These are phyloP conservation scores for Nyctereutes procyonoides DNA, from an alignment of 2,113 vertebrate genomes.

Conservation along the genomic window DNA sequence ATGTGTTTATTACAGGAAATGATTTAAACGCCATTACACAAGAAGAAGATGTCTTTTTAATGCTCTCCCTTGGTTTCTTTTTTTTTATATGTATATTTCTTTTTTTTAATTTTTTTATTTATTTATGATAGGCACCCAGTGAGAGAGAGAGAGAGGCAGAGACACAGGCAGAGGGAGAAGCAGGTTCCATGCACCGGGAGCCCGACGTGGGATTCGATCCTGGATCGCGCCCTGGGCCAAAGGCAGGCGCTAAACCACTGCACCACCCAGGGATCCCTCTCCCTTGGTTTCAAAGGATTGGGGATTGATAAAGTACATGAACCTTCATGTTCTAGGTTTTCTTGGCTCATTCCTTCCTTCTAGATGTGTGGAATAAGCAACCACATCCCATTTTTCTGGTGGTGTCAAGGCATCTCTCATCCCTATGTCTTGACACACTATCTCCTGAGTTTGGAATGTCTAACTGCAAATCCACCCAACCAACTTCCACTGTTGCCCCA, in stretches of 20 bases:
- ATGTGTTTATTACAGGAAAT: neutral
- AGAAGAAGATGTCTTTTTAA: neutral
- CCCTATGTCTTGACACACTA: neutral
- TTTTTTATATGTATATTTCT: no score
- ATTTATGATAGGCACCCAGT: no score
- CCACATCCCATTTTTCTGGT: neutral
- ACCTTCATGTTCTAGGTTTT: neutral
- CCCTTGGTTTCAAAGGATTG: constrained; percentile 5
- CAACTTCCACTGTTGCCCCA: neutral
- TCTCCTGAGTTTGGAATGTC: neutral
- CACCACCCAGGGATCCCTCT: no score
- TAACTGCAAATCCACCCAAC: neutral
- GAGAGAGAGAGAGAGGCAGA: no score
- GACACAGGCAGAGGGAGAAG: no score
- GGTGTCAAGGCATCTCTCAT: neutral
- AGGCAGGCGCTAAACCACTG: no score
- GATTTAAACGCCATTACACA: neutral
- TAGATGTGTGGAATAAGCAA: neutral
- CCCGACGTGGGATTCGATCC: no score
- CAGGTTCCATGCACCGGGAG: no score
- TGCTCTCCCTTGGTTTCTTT: neutral
- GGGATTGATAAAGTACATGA: neutral
- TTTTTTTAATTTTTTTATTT: no score
- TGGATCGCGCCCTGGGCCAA: no score
- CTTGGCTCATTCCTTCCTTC: neutral